A percentile compares a stretch with the other conserved stretches of the same genome.
Evolutionary conservation across 2,113 vertebrate species (phyloP).

Genomic region (Aleadryas rufinucha): DNA sequence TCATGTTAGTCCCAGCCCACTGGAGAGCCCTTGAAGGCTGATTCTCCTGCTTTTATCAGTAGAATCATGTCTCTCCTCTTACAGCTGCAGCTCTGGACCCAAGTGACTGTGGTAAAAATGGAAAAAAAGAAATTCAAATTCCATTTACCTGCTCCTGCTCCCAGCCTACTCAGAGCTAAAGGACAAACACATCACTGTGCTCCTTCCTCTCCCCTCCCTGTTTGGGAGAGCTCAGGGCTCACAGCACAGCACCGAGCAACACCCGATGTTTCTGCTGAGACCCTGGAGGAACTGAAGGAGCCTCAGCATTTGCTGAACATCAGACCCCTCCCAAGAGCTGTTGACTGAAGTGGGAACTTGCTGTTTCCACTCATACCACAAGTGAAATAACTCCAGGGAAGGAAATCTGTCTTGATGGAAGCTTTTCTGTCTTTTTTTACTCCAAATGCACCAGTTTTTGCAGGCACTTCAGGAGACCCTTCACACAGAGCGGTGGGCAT

Average conservation of each 20-base stretch:
- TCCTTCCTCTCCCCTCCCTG: neutral
- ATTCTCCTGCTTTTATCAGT: neutral
- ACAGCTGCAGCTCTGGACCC: neutral
- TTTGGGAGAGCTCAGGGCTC: neutral
- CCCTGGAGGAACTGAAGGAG: neutral
- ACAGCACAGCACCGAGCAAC: neutral
- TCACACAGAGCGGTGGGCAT: neutral
- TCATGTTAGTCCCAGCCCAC: conserved; percentile 6
- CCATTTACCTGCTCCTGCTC: neutral
- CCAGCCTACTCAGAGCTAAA: neutral
- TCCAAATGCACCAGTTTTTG: neutral
- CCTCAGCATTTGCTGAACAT: neutral
- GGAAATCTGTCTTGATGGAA: neutral
- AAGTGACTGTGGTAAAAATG: neutral
- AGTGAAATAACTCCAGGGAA: neutral
- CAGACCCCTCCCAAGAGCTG: neutral
- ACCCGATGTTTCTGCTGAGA: neutral
- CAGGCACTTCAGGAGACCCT: neutral
- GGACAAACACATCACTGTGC: neutral
- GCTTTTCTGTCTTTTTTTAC: neutral
- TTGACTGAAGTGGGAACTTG: conserved; percentile 21
- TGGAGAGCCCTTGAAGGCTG: conserved; percentile 21
- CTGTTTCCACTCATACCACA: neutral
- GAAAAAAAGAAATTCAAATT: neutral
- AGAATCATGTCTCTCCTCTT: neutral